Base-by-base conservation (phyloP, 23 tunicate genomes). In the Ascidia mentula region DNA sequence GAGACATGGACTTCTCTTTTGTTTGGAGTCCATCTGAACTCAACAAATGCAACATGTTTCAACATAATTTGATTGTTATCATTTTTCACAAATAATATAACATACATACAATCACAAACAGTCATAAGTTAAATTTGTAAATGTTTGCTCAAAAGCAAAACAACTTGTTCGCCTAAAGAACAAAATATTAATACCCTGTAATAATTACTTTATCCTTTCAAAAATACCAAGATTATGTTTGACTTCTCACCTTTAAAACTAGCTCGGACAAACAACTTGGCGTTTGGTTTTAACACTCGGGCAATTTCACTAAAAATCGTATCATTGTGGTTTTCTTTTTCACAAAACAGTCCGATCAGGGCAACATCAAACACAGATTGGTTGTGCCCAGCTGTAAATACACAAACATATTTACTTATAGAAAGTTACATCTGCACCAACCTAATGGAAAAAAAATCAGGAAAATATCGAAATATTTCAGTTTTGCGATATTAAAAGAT, bases 281-380 rank as follows among this genome's bases (percentile, higher is more conserved):
- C 95, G 13, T 77, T 61, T 28, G 95, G 88, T 60, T 89, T 89
- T 28, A 89, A 24, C 3, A 89, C 6, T 5, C 82, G 37, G 7
- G 95, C 95, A 15, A 79, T 59, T 40, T 79, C 85, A 7, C 53
- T 45, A 1, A 83, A 75, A 32, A 40, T 73, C 9, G 75, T 37
- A 37, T 37, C 59, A 30, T 59, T 33, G 33, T 59, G 73, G 59
- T 32, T 61, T 35, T 40, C 59, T n/a, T 73, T 77, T 18, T 75
- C 76, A 18, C 85, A 38, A 75, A 89, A 72, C 71, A 89, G 5
- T 35, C 95, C 95, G 36, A 83, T 6, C 18, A 89, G 72, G 18
- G 88, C 84, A 60, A 73, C 46, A 65, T 89, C 88, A 79, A 89
- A 84, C 32, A 87, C 31, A 18, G 95, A 83, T 32, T 38, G 37